Evolutionary conservation across 2,888 invertebrate species (phyloP).

Genomic region (Dione vanillae): DNA sequence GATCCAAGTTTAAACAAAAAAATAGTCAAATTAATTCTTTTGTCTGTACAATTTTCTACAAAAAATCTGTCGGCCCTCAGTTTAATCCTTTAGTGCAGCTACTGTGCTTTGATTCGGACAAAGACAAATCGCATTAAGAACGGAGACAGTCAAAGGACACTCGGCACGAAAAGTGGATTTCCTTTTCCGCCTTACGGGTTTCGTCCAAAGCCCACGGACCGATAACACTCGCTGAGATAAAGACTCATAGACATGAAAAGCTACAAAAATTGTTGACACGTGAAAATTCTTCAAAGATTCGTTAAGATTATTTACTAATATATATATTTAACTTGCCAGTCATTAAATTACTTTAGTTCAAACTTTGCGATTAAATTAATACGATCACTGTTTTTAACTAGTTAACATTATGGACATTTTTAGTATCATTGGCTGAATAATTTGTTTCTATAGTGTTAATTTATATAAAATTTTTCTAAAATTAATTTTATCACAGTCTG

Average conservation of each 20-base stretch:
- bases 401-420: too few species aligned
- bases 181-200: conserved; percentile 33
- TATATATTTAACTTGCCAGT: too few species aligned
- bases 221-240: conserved; percentile 31
- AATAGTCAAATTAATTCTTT: background rate
- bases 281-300: background rate
- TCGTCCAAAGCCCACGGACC: conserved; percentile 21
- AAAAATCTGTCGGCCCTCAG: background rate
- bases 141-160: conserved; percentile 30
- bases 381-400: too few species aligned
- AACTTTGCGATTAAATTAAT: too few species aligned
- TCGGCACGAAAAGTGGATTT: conserved; percentile 36
- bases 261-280: background rate
- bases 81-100: conserved; percentile 30
- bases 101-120: conserved; percentile 30
- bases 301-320: too few species aligned
- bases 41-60: background rate
- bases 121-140: conserved; percentile 40
- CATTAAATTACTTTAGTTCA: too few species aligned
- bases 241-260: conserved; percentile 1
- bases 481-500: too few species aligned
- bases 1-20: background rate
- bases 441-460: too few species aligned
- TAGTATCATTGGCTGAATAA: too few species aligned
- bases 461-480: too few species aligned